Conservation (phyloP, 2,888 invertebrate species). For the Mythimna lalbum region DNA sequence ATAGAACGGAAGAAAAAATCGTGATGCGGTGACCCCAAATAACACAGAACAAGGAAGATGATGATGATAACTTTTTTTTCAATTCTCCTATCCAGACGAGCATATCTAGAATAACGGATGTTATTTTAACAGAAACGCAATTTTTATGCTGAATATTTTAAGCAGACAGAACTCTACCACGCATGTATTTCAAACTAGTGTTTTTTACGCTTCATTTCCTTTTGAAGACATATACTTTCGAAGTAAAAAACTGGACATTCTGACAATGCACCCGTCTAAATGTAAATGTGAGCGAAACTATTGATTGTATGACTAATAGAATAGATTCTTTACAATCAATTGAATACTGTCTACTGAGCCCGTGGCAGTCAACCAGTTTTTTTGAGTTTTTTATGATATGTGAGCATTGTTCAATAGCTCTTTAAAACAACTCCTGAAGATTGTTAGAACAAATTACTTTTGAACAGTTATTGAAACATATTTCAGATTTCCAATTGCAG, state of each 20-base stretch:
- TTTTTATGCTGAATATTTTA: not conserved
- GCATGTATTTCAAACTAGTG: slow-evolving; percentile 1
- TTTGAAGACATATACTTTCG: slow-evolving; percentile 50
- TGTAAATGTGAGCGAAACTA: slow-evolving; percentile 42
- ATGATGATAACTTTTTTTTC: no score
- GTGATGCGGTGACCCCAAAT: no score
- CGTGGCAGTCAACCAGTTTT: slow-evolving; percentile 32
- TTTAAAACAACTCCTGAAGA: slow-evolving; percentile 12
- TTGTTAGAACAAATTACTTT: slow-evolving; percentile 1
- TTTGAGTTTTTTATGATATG: slow-evolving; percentile 23
- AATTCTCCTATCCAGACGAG: no score
- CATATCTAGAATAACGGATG: no score
- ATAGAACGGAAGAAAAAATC: no score
- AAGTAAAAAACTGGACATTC: slow-evolving; percentile 43
- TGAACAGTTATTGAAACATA: not conserved
- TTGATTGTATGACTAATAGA: slow-evolving; percentile 40
- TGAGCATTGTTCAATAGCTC: slow-evolving; percentile 10
- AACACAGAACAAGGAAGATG: no score
- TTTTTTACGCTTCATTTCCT: slow-evolving; percentile 40
- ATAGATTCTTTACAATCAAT: slow-evolving; percentile 26
- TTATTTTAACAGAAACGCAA: slow-evolving; percentile 10
- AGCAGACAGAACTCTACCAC: slow-evolving; percentile 11
- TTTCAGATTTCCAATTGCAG: not conserved
- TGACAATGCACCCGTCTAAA: slow-evolving; percentile 43
- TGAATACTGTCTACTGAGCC: slow-evolving; percentile 17